Conservation (phyloP, 2,797 vertebrate species). For the Scyliorhinus canicula region DNA sequence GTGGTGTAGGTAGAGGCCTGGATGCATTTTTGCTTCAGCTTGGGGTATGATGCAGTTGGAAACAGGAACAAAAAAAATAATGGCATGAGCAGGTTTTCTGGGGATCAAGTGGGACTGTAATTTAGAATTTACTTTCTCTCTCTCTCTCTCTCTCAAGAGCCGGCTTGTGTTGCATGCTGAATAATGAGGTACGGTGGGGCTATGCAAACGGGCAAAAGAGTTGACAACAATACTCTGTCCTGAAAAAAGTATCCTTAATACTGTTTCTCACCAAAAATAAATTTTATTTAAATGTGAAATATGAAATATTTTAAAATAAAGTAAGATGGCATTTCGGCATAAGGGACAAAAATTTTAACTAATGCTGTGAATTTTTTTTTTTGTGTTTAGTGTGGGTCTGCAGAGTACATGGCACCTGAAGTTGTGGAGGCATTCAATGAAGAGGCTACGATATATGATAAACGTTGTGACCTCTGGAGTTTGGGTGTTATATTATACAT, state of each 20-base stretch:
- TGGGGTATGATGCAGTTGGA: background rate
- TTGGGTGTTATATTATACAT: conserved; percentile 96
- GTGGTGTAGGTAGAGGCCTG: background rate
- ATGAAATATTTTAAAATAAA: background rate
- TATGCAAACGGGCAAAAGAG: background rate
- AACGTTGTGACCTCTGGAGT: conserved; percentile 97
- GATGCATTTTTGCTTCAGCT: background rate
- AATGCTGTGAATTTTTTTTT: background rate
- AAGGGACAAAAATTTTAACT: no score
- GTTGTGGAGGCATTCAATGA: conserved; percentile 96
- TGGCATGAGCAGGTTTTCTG: background rate
- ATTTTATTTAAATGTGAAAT: background rate
- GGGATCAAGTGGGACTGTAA: background rate
- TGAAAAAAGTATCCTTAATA: background rate
- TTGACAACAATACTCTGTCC: background rate
- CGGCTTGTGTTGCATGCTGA: background rate
- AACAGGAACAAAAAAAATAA: background rate
- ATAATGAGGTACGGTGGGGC: background rate
- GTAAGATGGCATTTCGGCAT: background rate
- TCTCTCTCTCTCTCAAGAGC: no score
- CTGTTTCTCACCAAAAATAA: background rate
- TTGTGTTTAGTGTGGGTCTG: conserved; percentile 83
- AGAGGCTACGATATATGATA: conserved; percentile 95
- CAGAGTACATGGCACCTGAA: conserved; percentile 97
- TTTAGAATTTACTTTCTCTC: background rate